Conservation (phyloP, 1,140 invertebrate species). For the Ips nitidus region DNA sequence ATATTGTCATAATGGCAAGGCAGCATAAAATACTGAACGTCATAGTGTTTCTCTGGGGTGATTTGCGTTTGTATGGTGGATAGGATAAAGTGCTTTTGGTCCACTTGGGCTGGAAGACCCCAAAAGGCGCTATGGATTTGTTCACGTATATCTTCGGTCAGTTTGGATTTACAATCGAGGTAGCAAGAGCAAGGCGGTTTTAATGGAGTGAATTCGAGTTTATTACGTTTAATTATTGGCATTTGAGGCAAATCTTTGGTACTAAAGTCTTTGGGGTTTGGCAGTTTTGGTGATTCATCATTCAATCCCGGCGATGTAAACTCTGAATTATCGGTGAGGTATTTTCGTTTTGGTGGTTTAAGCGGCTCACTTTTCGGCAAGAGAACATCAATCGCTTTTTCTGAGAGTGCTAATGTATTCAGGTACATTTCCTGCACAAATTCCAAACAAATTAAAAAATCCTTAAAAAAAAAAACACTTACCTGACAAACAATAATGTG, state of each 20-base stretch:
- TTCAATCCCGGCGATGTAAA: neutral
- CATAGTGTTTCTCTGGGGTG: conserved; percentile 16
- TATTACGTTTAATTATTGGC: neutral
- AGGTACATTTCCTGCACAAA: conserved; percentile 26
- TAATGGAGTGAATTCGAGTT: conserved; percentile 15
- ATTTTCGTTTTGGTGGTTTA: conserved; percentile 6
- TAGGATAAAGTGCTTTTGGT: conserved; percentile 28
- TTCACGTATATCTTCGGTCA: conserved; percentile 24
- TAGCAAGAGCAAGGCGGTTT: conserved; percentile 21
- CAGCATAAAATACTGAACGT: conserved; percentile 25
- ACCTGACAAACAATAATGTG: conserved; percentile 29
- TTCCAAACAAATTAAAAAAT: conserved; percentile 3
- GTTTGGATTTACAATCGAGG: conserved; percentile 12
- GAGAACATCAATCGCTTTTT: conserved; percentile 11
- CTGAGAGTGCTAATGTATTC: conserved; percentile 18
- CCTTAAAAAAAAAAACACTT: neutral
- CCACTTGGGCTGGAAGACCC: conserved; percentile 23
- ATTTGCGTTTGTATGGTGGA: conserved; percentile 21
- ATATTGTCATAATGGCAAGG: conserved; percentile 23
- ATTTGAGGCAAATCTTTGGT: neutral
- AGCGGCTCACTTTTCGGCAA: conserved; percentile 16
- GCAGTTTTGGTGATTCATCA: neutral
- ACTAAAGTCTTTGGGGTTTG: neutral
- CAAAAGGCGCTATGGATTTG: conserved; percentile 27
- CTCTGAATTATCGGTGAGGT: neutral